phyloP scores from a whole-genome alignment of 2,797 vertebrate genomes.

The Muscicapa striata region DNA sequence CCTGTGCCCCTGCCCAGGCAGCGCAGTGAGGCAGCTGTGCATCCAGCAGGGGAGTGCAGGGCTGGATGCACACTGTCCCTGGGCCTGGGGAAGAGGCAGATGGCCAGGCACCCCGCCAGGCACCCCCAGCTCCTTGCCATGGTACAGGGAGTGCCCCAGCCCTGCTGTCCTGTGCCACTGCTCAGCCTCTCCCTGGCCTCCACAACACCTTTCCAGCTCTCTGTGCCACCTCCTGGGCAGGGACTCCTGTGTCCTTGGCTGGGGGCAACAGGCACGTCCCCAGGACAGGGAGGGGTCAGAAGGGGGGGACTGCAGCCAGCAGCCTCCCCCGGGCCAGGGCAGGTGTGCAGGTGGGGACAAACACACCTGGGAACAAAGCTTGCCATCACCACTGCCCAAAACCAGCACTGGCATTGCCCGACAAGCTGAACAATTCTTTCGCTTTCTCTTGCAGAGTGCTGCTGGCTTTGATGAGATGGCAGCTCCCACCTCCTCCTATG shows the following conservation, averaged over 20 bases:
- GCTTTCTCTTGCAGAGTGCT: constrained; percentile 80
- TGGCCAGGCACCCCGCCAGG: not conserved
- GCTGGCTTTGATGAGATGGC: constrained; percentile 87
- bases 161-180: not conserved
- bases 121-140: not conserved
- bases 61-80: fast-evolving
- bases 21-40: not conserved
- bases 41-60: not conserved
- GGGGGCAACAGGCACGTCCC: not conserved
- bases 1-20: not conserved
- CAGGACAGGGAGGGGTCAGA: not conserved
- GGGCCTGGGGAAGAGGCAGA: not conserved
- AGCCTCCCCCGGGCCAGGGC: not conserved
- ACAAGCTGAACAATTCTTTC: not conserved
- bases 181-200: not conserved
- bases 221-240: not conserved
- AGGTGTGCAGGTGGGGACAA: not conserved
- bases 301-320: not conserved
- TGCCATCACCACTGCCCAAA: not conserved
- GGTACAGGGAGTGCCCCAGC: not conserved
- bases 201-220: not conserved
- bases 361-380: not conserved
- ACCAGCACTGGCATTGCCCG: not conserved
- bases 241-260: not conserved
- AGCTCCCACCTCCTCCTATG: constrained; percentile 84